Conservation (phyloP, 2,113 vertebrate genomes). For the Stigmatopora argus region DNA sequence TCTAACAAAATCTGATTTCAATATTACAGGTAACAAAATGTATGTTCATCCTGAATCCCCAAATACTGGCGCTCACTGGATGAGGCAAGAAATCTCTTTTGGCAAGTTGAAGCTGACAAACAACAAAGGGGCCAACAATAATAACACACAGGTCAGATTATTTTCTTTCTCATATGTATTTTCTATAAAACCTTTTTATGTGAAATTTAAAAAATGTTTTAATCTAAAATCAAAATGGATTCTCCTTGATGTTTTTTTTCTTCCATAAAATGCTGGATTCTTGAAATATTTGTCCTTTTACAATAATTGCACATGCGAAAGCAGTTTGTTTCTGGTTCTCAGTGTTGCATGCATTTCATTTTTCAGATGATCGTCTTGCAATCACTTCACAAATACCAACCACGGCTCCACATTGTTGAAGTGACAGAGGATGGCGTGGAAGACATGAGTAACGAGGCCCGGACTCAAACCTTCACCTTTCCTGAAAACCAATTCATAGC, state of each 20-base stretch:
- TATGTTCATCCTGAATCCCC: constrained; percentile 97
- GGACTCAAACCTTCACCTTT: constrained; percentile 94
- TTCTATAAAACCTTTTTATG: not conserved
- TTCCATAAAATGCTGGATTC: not conserved
- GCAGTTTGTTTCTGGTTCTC: not conserved
- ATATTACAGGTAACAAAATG: constrained; percentile 85
- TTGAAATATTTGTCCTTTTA: no score
- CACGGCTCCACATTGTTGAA: constrained; percentile 93
- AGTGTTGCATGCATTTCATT: not conserved
- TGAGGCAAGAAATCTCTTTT: constrained; percentile 98
- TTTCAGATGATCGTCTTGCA: constrained; percentile 95
- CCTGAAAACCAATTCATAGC: constrained; percentile 97
- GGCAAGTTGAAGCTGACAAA: constrained; percentile 97
- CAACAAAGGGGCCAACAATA: constrained; percentile 97
- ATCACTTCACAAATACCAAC: constrained; percentile 95
- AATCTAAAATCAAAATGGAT: not conserved
- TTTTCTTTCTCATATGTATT: not conserved
- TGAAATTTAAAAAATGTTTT: not conserved
- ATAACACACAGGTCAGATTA: constrained; percentile 86
- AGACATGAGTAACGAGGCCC: constrained; percentile 87
- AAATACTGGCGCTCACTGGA: constrained; percentile 97
- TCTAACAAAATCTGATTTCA: not conserved
- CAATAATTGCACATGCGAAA: not conserved
- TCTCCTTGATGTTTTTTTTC: not conserved
- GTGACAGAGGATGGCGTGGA: constrained; percentile 96